Evolutionary conservation across 1,140 invertebrate species (phyloP).

Genomic region (Lucilia cuprina): DNA sequence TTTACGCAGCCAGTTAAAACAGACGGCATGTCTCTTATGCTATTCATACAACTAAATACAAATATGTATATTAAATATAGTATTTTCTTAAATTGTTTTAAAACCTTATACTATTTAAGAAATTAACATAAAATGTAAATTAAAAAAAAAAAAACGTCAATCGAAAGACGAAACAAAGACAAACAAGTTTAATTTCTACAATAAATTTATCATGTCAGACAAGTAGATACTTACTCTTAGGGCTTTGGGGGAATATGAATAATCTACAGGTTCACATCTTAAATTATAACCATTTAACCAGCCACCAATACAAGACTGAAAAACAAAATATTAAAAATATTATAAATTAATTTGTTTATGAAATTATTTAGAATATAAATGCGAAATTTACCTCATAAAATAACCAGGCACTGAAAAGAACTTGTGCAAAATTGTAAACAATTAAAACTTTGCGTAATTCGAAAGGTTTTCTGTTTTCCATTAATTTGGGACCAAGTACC

Average conservation of each 20-base stretch:
- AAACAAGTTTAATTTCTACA: no score
- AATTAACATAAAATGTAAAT: not conserved
- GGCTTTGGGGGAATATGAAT: constrained; percentile 77
- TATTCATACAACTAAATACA: not conserved
- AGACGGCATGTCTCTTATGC: not conserved
- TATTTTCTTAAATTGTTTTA: not conserved
- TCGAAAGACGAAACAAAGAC: no score
- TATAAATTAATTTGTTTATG: constrained; percentile 16
- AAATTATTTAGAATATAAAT: not conserved
- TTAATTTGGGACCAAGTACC: constrained; percentile 81
- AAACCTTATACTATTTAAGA: not conserved
- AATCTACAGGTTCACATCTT: constrained; percentile 90
- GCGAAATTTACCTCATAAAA: constrained; percentile 78
- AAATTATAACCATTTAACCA: constrained; percentile 82
- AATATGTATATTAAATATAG: not conserved
- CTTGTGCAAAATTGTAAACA: constrained; percentile 86
- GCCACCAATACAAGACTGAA: constrained; percentile 70
- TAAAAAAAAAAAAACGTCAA: not conserved
- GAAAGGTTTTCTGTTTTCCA: constrained; percentile 90
- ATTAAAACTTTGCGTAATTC: constrained; percentile 81
- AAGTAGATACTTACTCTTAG: constrained; percentile 74
- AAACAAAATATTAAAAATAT: constrained; percentile 39
- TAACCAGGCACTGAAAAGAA: constrained; percentile 83
- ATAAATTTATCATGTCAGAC: no score
- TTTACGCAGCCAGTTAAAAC: not conserved